Conservation (phyloP, 2,113 vertebrate genomes). For the Nothoprocta pentlandii region DNA sequence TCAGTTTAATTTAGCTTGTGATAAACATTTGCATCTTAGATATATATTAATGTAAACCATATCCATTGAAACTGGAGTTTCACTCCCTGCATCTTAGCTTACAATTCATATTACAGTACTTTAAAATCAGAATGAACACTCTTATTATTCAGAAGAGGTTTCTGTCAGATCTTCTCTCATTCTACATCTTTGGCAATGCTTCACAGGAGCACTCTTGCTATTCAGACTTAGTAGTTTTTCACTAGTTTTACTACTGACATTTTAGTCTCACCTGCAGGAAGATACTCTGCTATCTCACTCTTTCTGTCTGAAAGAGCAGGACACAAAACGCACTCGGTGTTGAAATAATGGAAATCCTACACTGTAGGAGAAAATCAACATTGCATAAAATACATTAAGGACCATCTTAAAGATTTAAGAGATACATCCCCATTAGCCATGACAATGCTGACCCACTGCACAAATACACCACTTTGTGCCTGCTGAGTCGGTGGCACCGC, state of each 20-base stretch:
- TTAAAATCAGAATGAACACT: conserved; percentile 23
- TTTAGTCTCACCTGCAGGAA: neutral
- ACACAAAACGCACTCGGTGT: neutral
- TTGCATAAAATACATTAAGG: conserved; percentile 31
- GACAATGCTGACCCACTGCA: neutral
- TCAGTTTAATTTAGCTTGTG: conserved; percentile 29
- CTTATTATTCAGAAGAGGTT: neutral
- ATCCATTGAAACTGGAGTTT: neutral
- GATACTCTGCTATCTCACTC: neutral
- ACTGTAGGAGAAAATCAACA: conserved; percentile 51
- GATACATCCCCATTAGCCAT: neutral
- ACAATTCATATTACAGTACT: conserved; percentile 27
- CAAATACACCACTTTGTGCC: neutral
- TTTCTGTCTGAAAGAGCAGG: conserved; percentile 26
- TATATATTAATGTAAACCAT: conserved; percentile 14
- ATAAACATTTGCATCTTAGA: conserved; percentile 53
- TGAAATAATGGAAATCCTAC: conserved; percentile 52
- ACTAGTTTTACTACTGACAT: neutral
- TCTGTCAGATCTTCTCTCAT: conserved; percentile 11
- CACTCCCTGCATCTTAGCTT: neutral
- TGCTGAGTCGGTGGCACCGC: neutral
- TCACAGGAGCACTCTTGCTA: conserved; percentile 27
- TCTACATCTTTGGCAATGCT: conserved; percentile 52
- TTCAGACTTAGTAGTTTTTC: neutral
- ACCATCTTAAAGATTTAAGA: neutral